Percentiles rank a stretch among this genome's conserved stretches.
Conservation (phyloP, 2,113 vertebrate species). For the Donacobius atricapilla region DNA sequence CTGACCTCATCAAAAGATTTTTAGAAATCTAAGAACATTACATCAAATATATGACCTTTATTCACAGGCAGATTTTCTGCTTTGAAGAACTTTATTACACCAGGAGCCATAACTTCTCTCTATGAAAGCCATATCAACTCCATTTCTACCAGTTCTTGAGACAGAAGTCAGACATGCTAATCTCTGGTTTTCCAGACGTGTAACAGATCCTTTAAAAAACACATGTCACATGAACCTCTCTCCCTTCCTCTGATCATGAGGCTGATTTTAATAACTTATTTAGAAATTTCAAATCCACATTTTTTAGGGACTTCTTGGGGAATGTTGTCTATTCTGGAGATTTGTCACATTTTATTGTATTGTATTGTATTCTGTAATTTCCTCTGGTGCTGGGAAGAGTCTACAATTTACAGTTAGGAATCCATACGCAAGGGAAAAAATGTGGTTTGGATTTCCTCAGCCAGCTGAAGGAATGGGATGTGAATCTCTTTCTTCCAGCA, state of each 20-base stretch:
- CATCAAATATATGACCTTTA: conserved; percentile 43
- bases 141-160: neutral
- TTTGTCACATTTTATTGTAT: neutral
- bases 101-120: neutral
- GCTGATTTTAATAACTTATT: neutral
- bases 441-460: neutral
- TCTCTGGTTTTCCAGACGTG: neutral
- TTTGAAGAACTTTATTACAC: conserved; percentile 35
- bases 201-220: neutral
- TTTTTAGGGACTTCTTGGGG: neutral
- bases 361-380: neutral
- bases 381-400: neutral
- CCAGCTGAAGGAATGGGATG: neutral
- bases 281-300: neutral
- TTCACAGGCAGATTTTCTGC: conserved; percentile 7
- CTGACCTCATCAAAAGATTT: conserved; percentile 51
- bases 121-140: neutral
- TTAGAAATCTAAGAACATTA: conserved; percentile 53
- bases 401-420: neutral
- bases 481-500: neutral
- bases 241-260: neutral
- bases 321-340: fast-evolving
- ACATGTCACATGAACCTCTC: neutral
- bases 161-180: neutral
- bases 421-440: neutral